Evolutionary conservation across 2,888 invertebrate genomes (phyloP).

Genomic region (Anodontia alba): DNA sequence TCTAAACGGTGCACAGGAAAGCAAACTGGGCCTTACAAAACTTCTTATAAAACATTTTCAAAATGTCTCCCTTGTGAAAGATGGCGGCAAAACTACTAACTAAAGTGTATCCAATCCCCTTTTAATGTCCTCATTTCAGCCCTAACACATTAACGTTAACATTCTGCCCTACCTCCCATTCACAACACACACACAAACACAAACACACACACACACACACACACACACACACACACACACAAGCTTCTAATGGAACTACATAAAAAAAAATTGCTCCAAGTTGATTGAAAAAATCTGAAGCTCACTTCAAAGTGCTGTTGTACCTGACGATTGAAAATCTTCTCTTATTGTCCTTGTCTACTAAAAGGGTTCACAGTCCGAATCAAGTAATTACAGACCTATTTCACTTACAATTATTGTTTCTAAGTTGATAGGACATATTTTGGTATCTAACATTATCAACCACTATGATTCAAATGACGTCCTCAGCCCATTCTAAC

Average conservation of each 20-base stretch:
- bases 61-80: too few species aligned
- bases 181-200: too few species aligned
- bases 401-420: conserved; percentile 37
- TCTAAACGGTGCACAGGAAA: too few species aligned
- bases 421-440: conserved; percentile 40
- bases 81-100: too few species aligned
- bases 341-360: conserved; percentile 20
- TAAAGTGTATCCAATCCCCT: too few species aligned
- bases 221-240: conserved; percentile 10
- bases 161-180: too few species aligned
- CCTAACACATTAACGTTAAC: too few species aligned
- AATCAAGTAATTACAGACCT: conserved; percentile 43
- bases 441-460: conserved; percentile 42
- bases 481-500: conserved; percentile 19
- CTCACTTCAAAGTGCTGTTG: conserved; percentile 31
- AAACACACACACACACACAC: too few species aligned
- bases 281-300: conserved; percentile 21
- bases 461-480: conserved; percentile 24
- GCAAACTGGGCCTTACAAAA: too few species aligned
- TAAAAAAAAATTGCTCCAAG: conserved; percentile 33
- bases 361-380: conserved; percentile 34
- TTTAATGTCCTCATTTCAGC: too few species aligned
- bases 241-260: conserved; percentile 29
- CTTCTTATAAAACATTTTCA: too few species aligned
- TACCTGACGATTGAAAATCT: conserved; percentile 31